phyloP scores from a whole-genome alignment of 2,113 vertebrate genomes.

The Electrona antarctica region DNA sequence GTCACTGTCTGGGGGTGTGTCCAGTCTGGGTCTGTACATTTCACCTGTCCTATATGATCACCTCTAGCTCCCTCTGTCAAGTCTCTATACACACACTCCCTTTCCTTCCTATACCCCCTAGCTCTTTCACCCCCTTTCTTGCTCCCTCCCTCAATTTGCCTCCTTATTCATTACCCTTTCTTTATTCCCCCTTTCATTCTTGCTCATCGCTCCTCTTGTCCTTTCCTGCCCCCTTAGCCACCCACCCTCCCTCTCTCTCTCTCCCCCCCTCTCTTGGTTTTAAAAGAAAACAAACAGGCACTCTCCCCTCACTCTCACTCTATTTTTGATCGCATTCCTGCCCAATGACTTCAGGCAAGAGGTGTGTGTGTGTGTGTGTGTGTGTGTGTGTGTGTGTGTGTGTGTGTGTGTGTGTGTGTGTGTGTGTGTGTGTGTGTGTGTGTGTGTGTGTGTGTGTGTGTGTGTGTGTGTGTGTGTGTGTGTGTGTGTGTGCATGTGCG shows the following conservation, averaged over 20 bases:
- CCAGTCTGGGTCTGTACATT: slow-evolving; percentile 13
- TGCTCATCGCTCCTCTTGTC: not conserved
- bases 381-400: not conserved
- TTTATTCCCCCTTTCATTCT: no score
- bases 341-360: slow-evolving; percentile 54
- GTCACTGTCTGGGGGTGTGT: slow-evolving; percentile 48
- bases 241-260: not conserved
- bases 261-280: slow-evolving; percentile 1
- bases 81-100: no score
- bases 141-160: not conserved
- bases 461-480: not conserved
- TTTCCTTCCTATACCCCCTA: not conserved
- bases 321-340: slow-evolving; percentile 65
- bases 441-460: not conserved
- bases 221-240: not conserved
- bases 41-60: no score
- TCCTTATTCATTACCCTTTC: no score
- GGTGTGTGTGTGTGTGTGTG: slow-evolving; percentile 21
- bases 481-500: not conserved
- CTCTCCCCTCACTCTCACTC: slow-evolving; percentile 43
- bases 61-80: no score
- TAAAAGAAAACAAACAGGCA: slow-evolving; percentile 17
- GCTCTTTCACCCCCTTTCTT: not conserved
- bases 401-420: slow-evolving; percentile 15
- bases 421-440: not conserved